Evolutionary conservation across 2,797 vertebrate species (phyloP).

Genomic region (Pempheris klunzingeri): DNA sequence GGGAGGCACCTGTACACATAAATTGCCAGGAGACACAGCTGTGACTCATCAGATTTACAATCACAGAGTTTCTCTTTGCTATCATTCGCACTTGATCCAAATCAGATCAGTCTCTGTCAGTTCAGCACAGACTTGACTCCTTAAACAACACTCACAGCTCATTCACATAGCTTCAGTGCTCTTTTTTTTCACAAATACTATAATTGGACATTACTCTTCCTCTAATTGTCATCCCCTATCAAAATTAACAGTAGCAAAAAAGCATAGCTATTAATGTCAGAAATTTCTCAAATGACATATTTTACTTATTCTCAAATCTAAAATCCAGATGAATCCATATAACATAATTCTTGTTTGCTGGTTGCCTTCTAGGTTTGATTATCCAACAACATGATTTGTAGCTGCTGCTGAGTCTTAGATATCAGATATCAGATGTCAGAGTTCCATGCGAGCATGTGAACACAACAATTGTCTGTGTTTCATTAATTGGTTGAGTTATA

Average conservation of each 20-base stretch:
- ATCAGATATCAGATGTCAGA: not conserved
- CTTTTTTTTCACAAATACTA: constrained; percentile 8
- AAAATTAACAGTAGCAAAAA: not conserved
- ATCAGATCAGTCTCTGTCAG: not conserved
- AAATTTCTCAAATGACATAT: not conserved
- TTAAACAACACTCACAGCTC: not conserved
- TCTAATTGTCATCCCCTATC: not conserved
- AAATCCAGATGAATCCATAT: not conserved
- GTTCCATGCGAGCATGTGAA: not conserved
- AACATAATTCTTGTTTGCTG: not conserved
- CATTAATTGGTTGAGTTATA: not conserved
- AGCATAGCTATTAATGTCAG: not conserved
- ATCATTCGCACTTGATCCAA: constrained; percentile 1
- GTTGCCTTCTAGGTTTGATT: not conserved
- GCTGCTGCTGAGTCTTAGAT: not conserved
- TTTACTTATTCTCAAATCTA: not conserved
- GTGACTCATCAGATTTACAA: constrained; percentile 44
- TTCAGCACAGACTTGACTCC: constrained; percentile 6
- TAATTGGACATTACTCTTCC: not conserved
- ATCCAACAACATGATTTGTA: not conserved
- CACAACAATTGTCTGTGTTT: not conserved
- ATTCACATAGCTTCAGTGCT: not conserved
- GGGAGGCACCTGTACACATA: constrained; percentile 26
- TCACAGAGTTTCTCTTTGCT: constrained; percentile 15
- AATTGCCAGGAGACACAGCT: constrained; percentile 31